A percentile compares a stretch with the other conserved stretches of the same genome.
Conservation (phyloP, 2,113 vertebrate species). For the Neolamprologus sp. region DNA sequence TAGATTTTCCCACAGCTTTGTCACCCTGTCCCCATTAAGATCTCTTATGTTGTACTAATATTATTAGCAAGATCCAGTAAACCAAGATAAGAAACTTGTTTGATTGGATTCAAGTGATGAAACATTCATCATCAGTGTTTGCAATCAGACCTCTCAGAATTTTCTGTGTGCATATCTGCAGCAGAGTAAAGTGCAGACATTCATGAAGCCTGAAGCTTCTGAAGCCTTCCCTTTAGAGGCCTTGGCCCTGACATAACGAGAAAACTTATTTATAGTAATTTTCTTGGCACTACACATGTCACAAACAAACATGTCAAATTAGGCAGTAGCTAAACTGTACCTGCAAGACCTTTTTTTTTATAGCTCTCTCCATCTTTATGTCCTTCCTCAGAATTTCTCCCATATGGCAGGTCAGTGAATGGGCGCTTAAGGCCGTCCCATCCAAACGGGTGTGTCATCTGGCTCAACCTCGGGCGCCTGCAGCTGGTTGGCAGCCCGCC, state of each 20-base stretch:
- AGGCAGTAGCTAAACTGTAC: neutral
- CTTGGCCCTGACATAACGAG: neutral
- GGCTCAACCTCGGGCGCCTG: slow-evolving; percentile 41
- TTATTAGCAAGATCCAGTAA: neutral
- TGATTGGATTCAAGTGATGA: neutral
- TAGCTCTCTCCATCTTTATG: neutral
- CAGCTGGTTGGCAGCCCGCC: slow-evolving; percentile 48
- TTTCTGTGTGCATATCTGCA: neutral
- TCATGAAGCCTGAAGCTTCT: neutral
- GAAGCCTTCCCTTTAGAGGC: neutral
- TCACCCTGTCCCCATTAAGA: neutral
- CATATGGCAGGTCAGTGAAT: slow-evolving; percentile 51
- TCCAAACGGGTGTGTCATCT: slow-evolving; percentile 54
- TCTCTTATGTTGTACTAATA: neutral
- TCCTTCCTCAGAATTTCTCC: slow-evolving; percentile 43
- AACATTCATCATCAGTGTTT: neutral
- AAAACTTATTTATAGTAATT: neutral
- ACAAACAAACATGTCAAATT: neutral
- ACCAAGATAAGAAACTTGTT: neutral
- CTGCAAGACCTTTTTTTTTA: neutral
- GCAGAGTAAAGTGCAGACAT: neutral
- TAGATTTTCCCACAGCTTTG: neutral
- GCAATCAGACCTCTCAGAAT: neutral
- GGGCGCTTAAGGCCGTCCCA: slow-evolving; percentile 49
- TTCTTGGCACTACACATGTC: neutral